These are phyloP conservation scores for Harpagifer antarcticus DNA, from an alignment of 2,797 vertebrate species.

Conservation along the genomic window DNA sequence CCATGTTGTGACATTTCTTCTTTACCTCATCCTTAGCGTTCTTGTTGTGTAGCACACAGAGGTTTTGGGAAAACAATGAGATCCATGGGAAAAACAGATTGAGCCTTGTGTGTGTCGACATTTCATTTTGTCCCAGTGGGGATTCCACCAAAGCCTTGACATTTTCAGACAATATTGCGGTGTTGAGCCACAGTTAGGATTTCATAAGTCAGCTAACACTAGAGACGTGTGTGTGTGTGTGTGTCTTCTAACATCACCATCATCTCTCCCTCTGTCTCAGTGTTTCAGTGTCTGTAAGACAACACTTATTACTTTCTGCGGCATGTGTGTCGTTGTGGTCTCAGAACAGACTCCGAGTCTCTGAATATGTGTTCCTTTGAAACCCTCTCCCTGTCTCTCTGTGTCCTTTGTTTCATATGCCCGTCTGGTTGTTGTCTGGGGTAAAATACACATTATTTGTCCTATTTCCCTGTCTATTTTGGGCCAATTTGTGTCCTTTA, in stretches of 20 bases:
- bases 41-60: constrained; percentile 51
- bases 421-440: constrained; percentile 49
- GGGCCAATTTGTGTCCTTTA: constrained; percentile 39
- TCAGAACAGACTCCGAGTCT: constrained; percentile 51
- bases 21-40: constrained; percentile 53
- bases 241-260: constrained; percentile 48
- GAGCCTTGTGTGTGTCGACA: constrained; percentile 70
- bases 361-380: constrained; percentile 60
- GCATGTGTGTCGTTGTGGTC: constrained; percentile 42
- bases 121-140: constrained; percentile 80
- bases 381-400: constrained; percentile 55
- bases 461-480: constrained; percentile 50
- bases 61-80: constrained; percentile 70
- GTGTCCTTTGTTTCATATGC: constrained; percentile 63
- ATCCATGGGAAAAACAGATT: constrained; percentile 71
- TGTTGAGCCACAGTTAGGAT: constrained; percentile 78
- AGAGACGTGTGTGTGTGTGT: constrained; percentile 30
- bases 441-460: constrained; percentile 50
- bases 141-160: constrained; percentile 78
- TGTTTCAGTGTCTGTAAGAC: constrained; percentile 60
- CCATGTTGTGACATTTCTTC: constrained; percentile 40
- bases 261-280: constrained; percentile 58
- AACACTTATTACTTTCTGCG: constrained; percentile 72
- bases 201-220: constrained; percentile 78
- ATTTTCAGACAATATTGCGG: constrained; percentile 84